Base-by-base conservation (phyloP, 2,888 invertebrate species). In the Masnerella sp. region DNA sequence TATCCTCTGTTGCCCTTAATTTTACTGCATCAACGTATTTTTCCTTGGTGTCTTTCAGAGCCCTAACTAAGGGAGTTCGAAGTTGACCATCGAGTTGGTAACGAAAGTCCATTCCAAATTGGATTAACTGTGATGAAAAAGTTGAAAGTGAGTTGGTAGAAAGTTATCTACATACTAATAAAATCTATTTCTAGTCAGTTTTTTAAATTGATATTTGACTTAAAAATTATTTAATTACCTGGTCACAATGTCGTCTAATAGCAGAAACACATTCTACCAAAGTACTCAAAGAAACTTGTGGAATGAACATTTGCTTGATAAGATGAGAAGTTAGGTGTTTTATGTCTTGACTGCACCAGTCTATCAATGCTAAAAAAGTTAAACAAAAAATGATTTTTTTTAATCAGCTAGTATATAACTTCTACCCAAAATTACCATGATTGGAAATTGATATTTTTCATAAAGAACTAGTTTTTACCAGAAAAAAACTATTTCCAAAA, bases 71-170 rank as follows among this genome's bases (percentile, higher is more conserved):
- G 0, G 96, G 94, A 8, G 91, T 90, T 74, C 95, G 90, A 68
- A 99, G 88, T 74, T 95, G 91, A 17, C 95, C 94, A 84, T 98
- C 96, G 80, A 99, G 90, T 85, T 96, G 95, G 87, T 97, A 98
- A 76, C 94, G 93, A 67, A 99, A 89, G 89, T 99, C 98, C 80
- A 99, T 90, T 0, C 98, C 98, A 28, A 88, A 80, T 36, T 83
- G 80, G 89, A 81, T 92, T 89, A 83, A 90, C 92, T 83, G 90
- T 88, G 79, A 89, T 54, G 8, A 17, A 54, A 11, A 25, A 28
- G 1, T 28, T 20, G 5, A 42, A 1, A 20, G 18, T 42, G 15
- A 45, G 3, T 30, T 2, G 9, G 25, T 5, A 7, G 25, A 25
- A 7, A 25, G 25, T 5, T 25, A 7, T 7, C 5, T 25, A 25